Conservation (phyloP, 2,888 invertebrate species). For the Villa cingulata region DNA sequence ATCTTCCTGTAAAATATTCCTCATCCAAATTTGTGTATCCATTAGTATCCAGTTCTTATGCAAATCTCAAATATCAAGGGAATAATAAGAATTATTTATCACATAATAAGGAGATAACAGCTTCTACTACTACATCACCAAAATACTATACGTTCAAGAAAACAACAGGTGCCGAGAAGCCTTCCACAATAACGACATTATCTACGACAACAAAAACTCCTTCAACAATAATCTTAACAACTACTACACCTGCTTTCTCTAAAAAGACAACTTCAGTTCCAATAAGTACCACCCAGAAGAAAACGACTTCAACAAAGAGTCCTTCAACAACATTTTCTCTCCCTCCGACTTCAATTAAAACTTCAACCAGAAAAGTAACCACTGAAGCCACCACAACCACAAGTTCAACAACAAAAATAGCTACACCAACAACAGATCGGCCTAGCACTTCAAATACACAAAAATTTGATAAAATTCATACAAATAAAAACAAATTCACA, state of each 20-base stretch:
- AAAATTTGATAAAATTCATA: background rate
- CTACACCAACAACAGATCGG: background rate
- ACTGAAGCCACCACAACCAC: constrained; percentile 28
- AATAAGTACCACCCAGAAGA: constrained; percentile 6
- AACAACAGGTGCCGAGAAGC: background rate
- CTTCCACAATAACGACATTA: constrained; percentile 18
- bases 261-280: constrained; percentile 5
- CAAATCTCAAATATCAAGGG: constrained; percentile 57
- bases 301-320: constrained; percentile 22
- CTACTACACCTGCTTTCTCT: too few relatives aligned
- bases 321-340: constrained; percentile 5
- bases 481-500: constrained; percentile 6
- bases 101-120: constrained; percentile 37
- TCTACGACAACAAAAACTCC: constrained; percentile 19
- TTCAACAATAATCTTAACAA: constrained; percentile 13
- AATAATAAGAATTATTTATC: constrained; percentile 40
- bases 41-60: constrained; percentile 55
- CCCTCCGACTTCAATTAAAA: background rate
- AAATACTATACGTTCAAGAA: constrained; percentile 22
- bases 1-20: constrained; percentile 52
- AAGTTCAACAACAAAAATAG: constrained; percentile 14
- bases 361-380: constrained; percentile 13
- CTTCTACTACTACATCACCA: constrained; percentile 20
- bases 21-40: constrained; percentile 55
- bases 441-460: too few relatives aligned